Base-by-base conservation (phyloP, 2,113 vertebrate species). In the Lagopus leucura region DNA sequence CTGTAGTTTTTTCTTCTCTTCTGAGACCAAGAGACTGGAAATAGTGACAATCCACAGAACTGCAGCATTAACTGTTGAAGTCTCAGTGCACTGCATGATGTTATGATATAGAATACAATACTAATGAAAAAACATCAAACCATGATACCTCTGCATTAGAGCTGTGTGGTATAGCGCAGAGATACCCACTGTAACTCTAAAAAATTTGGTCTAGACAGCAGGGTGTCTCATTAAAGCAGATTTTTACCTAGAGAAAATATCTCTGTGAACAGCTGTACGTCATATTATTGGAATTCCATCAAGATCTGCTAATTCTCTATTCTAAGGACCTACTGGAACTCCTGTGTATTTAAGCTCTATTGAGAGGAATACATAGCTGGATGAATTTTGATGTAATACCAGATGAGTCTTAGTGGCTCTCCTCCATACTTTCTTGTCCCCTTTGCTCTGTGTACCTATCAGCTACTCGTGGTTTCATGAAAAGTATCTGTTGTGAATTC, bases 171-270 rank as follows among this genome's bases (percentile, higher is more conserved):
- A 18, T 27, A 25, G 7, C 43, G 15, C 14, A 45, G 19, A 47
- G 38, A 45, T 27, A 15, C 1, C 28, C 14, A 4, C 22, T 7
- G 10, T 36, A 60, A 77, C 17, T 64, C 5, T 34, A 27, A 69
- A 36, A 50, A 34, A 48, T 2, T 11, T 45, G 1, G 0, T 32
- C 3, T 43, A 13, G 21, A 40, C 8, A 86, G 10, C 28, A 50
- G 47, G 47, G 36, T 58, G 27, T 70, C 43, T 78, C 15, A 19
- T 13, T 66, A 38, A 38, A 34, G 28, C 5, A 55, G 11, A 28
- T 52, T 84, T 90, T 74, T 61, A 6, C 40, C 12, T 22, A 78
- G 14, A 61, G 10, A 12, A 36, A 60, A 40, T 60, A 27, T 25
- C 8, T 78, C 27, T 55, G 3, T 54, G 24, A 75, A 30, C n/a